These are phyloP conservation scores for Pycnomerus fuliginosus DNA, from an alignment of 2,888 invertebrate species.

Conservation along the genomic window DNA sequence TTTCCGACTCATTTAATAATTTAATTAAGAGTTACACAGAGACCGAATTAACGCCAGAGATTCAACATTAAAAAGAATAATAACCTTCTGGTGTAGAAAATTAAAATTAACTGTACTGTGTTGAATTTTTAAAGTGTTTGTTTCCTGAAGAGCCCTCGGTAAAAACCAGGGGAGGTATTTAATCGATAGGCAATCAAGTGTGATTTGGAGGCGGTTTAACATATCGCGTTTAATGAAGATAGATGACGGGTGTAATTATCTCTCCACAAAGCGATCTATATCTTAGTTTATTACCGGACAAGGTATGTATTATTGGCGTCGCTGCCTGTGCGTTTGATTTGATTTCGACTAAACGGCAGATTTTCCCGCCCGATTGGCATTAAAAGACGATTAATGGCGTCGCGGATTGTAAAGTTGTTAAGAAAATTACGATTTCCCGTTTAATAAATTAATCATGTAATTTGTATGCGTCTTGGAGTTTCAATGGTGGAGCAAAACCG, in stretches of 20 bases:
- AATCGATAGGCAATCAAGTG: conserved; percentile 23
- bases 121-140: no score
- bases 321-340: no score
- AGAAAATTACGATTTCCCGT: conserved; percentile 15
- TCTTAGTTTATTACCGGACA: conserved; percentile 19
- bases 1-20: conserved; percentile 21
- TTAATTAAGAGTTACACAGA: conserved; percentile 22
- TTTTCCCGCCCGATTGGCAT: no score
- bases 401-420: no score
- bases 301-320: background rate
- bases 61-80: conserved; percentile 21
- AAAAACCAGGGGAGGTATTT: conserved; percentile 12
- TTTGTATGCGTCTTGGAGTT: conserved; percentile 18
- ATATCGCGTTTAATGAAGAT: conserved; percentile 27
- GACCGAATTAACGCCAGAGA: conserved; percentile 12
- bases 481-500: conserved; percentile 9
- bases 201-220: conserved; percentile 23
- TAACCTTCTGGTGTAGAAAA: conserved; percentile 17
- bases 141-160: background rate
- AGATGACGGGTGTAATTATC: conserved; percentile 23
- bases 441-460: conserved; percentile 22
- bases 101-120: conserved; percentile 16
- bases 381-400: no score
- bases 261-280: conserved; percentile 19
- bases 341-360: no score